phyloP scores from a whole-genome alignment of 2,797 vertebrate genomes.

The Muscicapa striata region DNA sequence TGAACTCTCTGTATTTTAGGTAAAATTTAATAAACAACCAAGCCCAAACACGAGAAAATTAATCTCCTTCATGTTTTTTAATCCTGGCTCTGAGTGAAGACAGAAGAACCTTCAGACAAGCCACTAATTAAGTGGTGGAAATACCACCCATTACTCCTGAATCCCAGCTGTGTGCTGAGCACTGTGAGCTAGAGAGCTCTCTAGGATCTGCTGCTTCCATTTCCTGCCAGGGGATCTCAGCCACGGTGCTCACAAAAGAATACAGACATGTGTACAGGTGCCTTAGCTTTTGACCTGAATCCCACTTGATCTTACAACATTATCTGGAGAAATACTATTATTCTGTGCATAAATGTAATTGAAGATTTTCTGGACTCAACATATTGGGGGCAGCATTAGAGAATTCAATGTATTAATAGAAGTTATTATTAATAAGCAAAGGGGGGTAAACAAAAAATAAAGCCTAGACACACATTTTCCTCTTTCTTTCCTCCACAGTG shows the following conservation, averaged over 20 bases:
- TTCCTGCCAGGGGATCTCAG: neutral
- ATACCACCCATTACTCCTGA: no score
- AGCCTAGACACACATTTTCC: neutral
- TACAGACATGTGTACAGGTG: rapidly evolving
- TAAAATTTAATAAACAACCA: no score
- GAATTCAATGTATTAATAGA: neutral
- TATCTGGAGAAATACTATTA: neutral
- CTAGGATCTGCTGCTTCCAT: neutral
- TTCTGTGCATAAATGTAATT: neutral
- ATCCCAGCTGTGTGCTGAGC: neutral
- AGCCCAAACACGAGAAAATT: no score
- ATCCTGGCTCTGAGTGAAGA: no score
- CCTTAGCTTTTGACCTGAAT: neutral
- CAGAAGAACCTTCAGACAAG: no score
- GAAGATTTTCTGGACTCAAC: neutral
- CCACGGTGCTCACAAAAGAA: neutral
- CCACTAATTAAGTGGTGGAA: no score
- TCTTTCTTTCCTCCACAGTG: neutral
- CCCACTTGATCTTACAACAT: neutral
- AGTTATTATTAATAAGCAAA: neutral
- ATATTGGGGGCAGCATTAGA: neutral
- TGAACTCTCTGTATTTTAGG: no score
- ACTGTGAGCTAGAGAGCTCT: neutral
- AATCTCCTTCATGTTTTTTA: no score
- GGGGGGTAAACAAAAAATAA: neutral